phyloP scores from a whole-genome alignment of 2,113 vertebrate species.

The Sphyrna mokarran region DNA sequence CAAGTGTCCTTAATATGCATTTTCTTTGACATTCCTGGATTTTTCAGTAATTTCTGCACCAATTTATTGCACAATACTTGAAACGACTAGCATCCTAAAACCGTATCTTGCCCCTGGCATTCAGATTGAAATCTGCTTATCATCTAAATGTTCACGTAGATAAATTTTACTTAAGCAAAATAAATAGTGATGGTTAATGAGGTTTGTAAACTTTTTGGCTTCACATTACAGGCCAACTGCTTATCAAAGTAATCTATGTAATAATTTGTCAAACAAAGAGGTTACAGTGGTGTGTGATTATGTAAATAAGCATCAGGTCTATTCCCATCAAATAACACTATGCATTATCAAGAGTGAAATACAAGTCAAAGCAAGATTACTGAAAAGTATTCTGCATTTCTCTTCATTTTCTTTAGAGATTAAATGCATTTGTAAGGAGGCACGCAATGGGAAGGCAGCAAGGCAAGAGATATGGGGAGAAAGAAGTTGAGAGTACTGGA shows the following conservation, averaged over 20 bases:
- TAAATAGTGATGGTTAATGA: neutral
- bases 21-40: neutral
- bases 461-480: too few relatives aligned
- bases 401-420: neutral
- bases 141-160: neutral
- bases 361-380: neutral
- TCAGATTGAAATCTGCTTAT: neutral
- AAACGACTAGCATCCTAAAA: neutral
- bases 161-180: neutral
- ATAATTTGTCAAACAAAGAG: slow-evolving; percentile 6
- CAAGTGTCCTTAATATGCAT: neutral
- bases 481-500: neutral
- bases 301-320: neutral
- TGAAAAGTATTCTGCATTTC: neutral
- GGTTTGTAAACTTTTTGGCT: neutral
- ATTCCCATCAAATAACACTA: neutral
- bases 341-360: neutral
- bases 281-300: neutral
- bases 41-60: neutral
- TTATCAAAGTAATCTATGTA: neutral
- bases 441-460: neutral
- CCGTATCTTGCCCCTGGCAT: too few relatives aligned
- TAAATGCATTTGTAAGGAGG: neutral
- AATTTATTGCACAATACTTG: neutral
- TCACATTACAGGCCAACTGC: neutral